Evolutionary conservation across 2,888 invertebrate genomes (phyloP), one percentile per base, ranked within the genome.

Genomic region (Netelia fuscicornis): DNA sequence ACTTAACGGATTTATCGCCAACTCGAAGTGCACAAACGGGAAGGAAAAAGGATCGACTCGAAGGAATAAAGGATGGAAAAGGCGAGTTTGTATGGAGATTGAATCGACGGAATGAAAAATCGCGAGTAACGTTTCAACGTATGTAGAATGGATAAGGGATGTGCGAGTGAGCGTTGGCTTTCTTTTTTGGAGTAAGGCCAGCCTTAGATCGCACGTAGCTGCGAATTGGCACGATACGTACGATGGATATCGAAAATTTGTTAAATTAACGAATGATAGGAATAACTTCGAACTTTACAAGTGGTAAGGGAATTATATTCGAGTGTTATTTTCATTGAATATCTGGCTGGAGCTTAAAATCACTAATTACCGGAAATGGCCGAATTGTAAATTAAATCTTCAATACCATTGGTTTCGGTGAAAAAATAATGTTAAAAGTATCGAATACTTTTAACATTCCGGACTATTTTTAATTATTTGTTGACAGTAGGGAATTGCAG

Each of bases 101-200:
- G 56, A 65, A 79, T 72, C 79, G 79, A 79, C 79, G 42, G 72
- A 58, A 52, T 72, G 65, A 72, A 65, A 54, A 79, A 64, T 64
- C 71, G 56, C 71, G 60, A 52, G 78, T 60, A 78, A 76, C 62
- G 70, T 62, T 70, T 78, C 78, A 70, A 62, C 20, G 62, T 48
- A 48, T 48, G 70, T 37, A 71, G 60, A 71, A 56, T 65, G 71
- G 79, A 72, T 56, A 79, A 65, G 71, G 65, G 71, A 79, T 65
- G 71, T 64, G 71, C 79, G 79, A 79, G 58, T 20, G 58, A 17
- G 20, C 6, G 13, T 2, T 9, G n/a, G 5, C 17, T 58, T 20
- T 8, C 48, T 48, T 48, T 48, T 48, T 48, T 48, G 48, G 48
- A 48, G 13, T 48, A 48, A 48, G 48, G 13, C 48, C 13, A 48